Conservation (phyloP, 2,888 invertebrate species). For the Pomacea canaliculata region DNA sequence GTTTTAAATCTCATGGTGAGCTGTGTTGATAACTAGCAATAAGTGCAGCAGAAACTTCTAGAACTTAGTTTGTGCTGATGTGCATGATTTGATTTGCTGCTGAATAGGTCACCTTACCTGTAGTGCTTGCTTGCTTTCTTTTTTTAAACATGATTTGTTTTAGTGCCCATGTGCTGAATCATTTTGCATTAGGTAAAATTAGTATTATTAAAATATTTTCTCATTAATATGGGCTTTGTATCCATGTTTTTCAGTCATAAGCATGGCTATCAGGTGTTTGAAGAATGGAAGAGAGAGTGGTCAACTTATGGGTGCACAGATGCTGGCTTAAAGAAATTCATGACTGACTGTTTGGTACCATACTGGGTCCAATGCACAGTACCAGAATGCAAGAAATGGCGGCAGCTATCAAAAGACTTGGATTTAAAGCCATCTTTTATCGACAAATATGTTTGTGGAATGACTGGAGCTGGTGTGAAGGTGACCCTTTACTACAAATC, state of each 20-base stretch:
- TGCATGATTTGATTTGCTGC: no score
- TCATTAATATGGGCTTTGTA: no score
- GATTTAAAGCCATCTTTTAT: slow-evolving; percentile 49
- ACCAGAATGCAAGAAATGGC: slow-evolving; percentile 67
- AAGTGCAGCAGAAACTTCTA: no score
- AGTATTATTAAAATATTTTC: no score
- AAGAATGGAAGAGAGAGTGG: slow-evolving; percentile 66
- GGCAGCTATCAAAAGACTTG: slow-evolving; percentile 61
- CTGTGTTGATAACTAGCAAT: no score
- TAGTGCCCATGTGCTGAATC: no score
- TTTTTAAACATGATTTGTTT: no score
- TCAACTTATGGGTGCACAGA: slow-evolving; percentile 60
- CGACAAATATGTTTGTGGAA: slow-evolving; percentile 57
- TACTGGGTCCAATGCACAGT: slow-evolving; percentile 69
- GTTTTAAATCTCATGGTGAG: no score
- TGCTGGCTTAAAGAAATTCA: slow-evolving; percentile 59
- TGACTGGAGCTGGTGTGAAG: slow-evolving; percentile 38
- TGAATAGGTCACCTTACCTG: no score
- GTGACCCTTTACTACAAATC: slow-evolving; percentile 24
- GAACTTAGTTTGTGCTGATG: no score
- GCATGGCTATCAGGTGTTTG: slow-evolving; percentile 53
- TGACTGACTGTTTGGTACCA: slow-evolving; percentile 66
- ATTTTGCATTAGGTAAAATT: no score
- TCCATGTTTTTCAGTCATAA: slow-evolving; percentile 47
- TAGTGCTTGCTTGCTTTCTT: no score